Evolutionary conservation across 2,888 invertebrate species (phyloP).

Genomic region (Phortica okadai): DNA sequence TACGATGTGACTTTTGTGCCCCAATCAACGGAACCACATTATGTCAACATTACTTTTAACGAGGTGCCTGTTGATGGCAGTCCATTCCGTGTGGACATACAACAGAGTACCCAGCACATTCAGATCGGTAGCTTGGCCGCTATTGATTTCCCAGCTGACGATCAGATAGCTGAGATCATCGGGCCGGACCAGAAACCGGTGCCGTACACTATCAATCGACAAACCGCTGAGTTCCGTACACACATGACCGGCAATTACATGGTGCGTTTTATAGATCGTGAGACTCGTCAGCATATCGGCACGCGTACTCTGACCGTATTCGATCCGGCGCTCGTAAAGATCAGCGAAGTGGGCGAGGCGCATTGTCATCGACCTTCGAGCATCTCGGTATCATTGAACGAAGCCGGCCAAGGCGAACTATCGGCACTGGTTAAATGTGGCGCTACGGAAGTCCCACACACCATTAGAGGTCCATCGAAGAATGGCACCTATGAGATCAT

Average conservation of each 20-base stretch:
- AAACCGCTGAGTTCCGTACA: conserved; percentile 86
- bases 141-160: conserved; percentile 81
- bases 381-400: conserved; percentile 85
- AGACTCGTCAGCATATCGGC: conserved; percentile 80
- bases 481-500: conserved; percentile 88
- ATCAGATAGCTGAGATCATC: conserved; percentile 82
- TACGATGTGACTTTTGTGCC: conserved; percentile 96
- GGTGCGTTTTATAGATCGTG: conserved; percentile 82
- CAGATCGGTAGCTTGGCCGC: conserved; percentile 81
- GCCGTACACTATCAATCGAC: conserved; percentile 80
- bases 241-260: conserved; percentile 85
- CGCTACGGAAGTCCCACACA: conserved; percentile 88
- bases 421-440: conserved; percentile 89
- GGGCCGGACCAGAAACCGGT: conserved; percentile 82
- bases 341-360: conserved; percentile 86
- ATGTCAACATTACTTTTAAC: conserved; percentile 95
- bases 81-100: conserved; percentile 89
- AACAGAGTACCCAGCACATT: conserved; percentile 84
- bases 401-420: conserved; percentile 90
- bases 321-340: conserved; percentile 85
- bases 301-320: conserved; percentile 86
- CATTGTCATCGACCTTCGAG: conserved; percentile 89
- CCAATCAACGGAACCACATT: conserved; percentile 91
- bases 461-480: conserved; percentile 83
- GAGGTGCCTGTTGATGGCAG: conserved; percentile 93